These are phyloP conservation scores for Isurus oxyrinchus DNA, from an alignment of 2,113 vertebrate genomes.

Conservation along the genomic window DNA sequence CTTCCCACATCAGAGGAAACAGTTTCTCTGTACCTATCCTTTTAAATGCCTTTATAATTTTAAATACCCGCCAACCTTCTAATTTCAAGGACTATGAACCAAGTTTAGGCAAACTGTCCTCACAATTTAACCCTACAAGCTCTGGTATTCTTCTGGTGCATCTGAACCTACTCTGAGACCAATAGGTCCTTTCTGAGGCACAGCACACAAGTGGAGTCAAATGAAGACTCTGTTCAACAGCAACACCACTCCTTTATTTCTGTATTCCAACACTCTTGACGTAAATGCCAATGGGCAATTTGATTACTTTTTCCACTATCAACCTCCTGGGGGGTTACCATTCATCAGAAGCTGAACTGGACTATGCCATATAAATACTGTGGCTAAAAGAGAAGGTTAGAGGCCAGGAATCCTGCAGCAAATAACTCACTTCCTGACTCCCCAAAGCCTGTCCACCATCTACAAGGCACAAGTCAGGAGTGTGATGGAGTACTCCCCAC, in stretches of 20 bases:
- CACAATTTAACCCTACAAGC: background rate
- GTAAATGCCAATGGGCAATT: background rate
- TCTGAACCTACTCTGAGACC: background rate
- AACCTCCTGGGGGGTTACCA: no score
- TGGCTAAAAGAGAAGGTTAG: no score
- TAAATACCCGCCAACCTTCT: no score
- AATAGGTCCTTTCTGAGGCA: background rate
- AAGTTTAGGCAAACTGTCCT: background rate
- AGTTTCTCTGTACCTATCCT: background rate
- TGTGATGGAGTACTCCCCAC: no score
- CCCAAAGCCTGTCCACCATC: no score
- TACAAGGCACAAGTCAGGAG: no score
- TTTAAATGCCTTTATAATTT: background rate
- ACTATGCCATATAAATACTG: no score
- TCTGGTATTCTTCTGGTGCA: background rate
- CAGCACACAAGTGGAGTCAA: background rate
- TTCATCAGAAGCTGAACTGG: no score
- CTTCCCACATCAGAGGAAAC: background rate
- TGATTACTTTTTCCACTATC: background rate
- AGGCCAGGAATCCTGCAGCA: no score
- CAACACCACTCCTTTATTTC: background rate
- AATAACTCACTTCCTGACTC: no score
- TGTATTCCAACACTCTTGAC: background rate
- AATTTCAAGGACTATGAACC: background rate
- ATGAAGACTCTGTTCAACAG: background rate